Evolutionary conservation across 2,113 vertebrate species (phyloP).

Genomic region (Acanthochromis polyacanthus): DNA sequence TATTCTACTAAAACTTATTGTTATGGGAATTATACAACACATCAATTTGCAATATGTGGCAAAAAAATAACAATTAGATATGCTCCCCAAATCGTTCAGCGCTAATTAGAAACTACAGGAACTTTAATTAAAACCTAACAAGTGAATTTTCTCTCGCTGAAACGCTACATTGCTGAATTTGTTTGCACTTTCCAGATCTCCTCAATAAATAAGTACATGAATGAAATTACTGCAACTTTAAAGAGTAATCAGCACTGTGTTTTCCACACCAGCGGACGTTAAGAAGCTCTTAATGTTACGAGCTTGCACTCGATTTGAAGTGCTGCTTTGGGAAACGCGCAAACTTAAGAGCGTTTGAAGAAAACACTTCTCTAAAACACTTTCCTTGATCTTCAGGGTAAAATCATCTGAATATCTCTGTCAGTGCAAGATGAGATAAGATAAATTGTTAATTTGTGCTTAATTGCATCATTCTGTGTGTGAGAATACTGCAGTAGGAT

Average conservation of each 20-base stretch:
- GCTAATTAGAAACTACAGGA: too few species aligned
- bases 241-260: neutral
- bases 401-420: neutral
- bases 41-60: too few species aligned
- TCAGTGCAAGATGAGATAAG: too few species aligned
- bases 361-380: neutral
- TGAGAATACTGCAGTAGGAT: neutral
- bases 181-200: neutral
- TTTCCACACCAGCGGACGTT: neutral
- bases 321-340: neutral
- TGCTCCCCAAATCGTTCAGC: too few species aligned
- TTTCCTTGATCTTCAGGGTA: neutral
- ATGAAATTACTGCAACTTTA: neutral
- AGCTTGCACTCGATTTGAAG: neutral
- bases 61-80: too few species aligned
- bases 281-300: neutral
- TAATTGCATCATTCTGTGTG: neutral
- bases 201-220: neutral
- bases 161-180: neutral
- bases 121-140: too few species aligned
- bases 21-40: too few species aligned
- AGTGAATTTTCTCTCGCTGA: neutral
- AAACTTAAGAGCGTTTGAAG: neutral
- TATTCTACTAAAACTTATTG: too few species aligned
- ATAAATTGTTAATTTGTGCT: neutral